Percentiles rank a stretch among this genome's conserved stretches.
Evolutionary conservation across 2,888 invertebrate genomes (phyloP).

Genomic region (Epinotia demarniana): DNA sequence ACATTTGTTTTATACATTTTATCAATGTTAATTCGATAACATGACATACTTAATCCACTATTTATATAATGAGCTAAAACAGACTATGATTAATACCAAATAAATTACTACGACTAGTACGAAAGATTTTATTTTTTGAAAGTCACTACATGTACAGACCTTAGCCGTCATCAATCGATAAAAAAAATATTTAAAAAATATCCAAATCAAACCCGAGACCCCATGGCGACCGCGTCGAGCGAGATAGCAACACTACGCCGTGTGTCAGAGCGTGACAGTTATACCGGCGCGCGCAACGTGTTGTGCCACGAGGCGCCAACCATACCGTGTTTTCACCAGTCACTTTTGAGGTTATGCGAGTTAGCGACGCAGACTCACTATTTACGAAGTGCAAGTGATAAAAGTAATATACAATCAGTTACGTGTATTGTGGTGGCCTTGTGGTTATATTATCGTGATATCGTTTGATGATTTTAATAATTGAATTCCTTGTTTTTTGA

Average conservation of each 20-base stretch:
- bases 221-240: slow-evolving; percentile 47
- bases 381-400: slow-evolving; percentile 23
- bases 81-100: no score
- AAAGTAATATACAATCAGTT: slow-evolving; percentile 38
- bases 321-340: slow-evolving; percentile 44
- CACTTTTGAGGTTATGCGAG: slow-evolving; percentile 69
- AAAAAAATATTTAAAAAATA: neutral
- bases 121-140: neutral
- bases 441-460: slow-evolving; percentile 23
- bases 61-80: no score
- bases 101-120: no score
- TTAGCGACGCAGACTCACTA: slow-evolving; percentile 43
- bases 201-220: neutral
- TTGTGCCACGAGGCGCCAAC: slow-evolving; percentile 59
- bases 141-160: neutral
- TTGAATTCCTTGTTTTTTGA: slow-evolving; percentile 9
- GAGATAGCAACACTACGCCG: slow-evolving; percentile 48
- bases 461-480: slow-evolving; percentile 8
- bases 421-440: slow-evolving; percentile 33
- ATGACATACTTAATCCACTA: no score
- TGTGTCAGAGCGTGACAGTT: slow-evolving; percentile 50
- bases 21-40: neutral
- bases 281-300: slow-evolving; percentile 71
- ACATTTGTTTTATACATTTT: neutral
- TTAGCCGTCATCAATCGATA: neutral